Base-by-base conservation (phyloP, 1,140 invertebrate species). In the Aphelinus atriplicis region DNA sequence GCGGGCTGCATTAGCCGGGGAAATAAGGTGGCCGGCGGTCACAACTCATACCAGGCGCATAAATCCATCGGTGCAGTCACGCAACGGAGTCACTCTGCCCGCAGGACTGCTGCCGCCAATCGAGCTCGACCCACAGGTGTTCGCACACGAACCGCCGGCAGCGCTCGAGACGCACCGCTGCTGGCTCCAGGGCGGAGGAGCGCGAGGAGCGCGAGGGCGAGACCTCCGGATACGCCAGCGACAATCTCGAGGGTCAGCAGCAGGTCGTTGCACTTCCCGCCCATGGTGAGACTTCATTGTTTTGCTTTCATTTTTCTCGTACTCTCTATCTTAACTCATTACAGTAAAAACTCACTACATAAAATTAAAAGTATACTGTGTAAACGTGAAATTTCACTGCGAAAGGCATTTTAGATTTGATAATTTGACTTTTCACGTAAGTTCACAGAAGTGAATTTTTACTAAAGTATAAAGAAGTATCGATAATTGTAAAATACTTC, bases 211-310 rank as follows among this genome's bases (percentile, higher is more conserved):
- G 90, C 45, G 92, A 91, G 81, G 91, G 90, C 1, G 91, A 93
- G 76, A 93, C 92, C 73, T 93, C 92, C 47, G 92, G 92, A 26
- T 93, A 93, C 80, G 92, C 91, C 10, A 93, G 92, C 80, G 92
- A 93, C 77, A 92, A 90, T 48, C 82, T 90, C 1, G 91, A 87
- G n/a, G 75, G 74, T 0, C 77, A 92, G 90, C 48, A 83, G 90
- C 2, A 91, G 83, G 56, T 75, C 70, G 1, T 79, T 81, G 1
- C 67, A 73, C 7, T 73, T 50, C 75, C 76, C 3, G 65, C 72
- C 42, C 77, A 73, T 51, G 76, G 78, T 79, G 64, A 65, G 71
- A 58, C 50, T 65, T 60, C 26, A 26, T 26, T 26, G 26, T 5
- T 55, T 5, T 10, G 5, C 53, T 55, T 10, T 10, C 53, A 10